These are phyloP conservation scores for Panorpa germanica DNA, from an alignment of 2,888 invertebrate genomes.

Conservation along the genomic window DNA sequence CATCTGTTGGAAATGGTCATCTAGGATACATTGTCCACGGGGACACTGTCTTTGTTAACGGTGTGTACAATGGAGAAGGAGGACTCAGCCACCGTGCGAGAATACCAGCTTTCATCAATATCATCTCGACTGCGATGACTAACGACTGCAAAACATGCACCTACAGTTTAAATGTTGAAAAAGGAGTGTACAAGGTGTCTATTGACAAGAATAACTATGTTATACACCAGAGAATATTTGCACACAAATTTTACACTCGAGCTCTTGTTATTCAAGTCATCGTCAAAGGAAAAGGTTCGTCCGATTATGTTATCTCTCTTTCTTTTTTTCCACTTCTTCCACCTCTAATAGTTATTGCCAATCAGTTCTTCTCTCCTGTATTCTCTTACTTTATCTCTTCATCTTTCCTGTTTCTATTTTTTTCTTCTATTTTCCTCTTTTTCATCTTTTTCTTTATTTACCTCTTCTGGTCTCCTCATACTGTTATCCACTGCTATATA, in stretches of 20 bases:
- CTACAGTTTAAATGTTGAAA: constrained; percentile 28
- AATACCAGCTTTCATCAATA: constrained; percentile 37
- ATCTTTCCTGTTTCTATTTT: no score
- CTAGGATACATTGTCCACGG: constrained; percentile 36
- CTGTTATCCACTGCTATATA: no score
- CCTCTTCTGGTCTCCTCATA: no score
- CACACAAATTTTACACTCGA: constrained; percentile 29
- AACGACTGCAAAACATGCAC: constrained; percentile 16
- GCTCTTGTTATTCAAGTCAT: constrained; percentile 29
- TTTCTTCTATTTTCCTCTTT: no score
- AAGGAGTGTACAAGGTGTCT: constrained; percentile 27
- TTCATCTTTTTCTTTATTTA: no score
- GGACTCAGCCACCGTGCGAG: constrained; percentile 37
- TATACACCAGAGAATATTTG: constrained; percentile 28
- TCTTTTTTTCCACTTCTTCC: no score
- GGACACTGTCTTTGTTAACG: constrained; percentile 37
- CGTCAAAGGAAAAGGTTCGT: constrained; percentile 22
- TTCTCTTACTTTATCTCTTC: no score
- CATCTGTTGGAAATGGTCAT: constrained; percentile 38
- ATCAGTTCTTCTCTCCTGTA: no score
- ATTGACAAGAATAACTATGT: constrained; percentile 28
- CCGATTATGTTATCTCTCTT: no score
- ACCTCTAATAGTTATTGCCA: no score
- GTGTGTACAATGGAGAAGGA: constrained; percentile 32
- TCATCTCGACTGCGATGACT: no score